Conservation (phyloP, 2,113 vertebrate genomes). For the Leucopsar rothschildi region DNA sequence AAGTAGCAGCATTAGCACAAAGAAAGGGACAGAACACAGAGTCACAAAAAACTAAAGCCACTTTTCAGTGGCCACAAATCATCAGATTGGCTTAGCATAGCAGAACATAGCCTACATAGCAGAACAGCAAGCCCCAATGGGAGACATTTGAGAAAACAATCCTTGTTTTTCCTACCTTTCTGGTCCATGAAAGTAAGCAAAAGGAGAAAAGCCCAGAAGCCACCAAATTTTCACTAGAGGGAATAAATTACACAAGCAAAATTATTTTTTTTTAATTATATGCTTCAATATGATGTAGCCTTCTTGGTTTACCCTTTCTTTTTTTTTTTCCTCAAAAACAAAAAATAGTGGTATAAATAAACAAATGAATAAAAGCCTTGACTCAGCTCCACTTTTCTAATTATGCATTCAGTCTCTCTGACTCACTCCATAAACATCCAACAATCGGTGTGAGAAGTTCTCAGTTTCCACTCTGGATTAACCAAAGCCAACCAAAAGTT, state of each 20-base stretch:
- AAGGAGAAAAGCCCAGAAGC: not conserved
- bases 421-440: not conserved
- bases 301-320: not conserved
- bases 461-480: not conserved
- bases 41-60: not conserved
- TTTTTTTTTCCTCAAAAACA: not conserved
- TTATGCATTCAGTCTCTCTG: not conserved
- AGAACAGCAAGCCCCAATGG: not conserved
- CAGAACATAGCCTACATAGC: not conserved
- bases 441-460: not conserved
- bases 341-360: not conserved
- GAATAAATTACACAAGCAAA: not conserved
- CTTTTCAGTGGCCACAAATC: not conserved
- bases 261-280: not conserved
- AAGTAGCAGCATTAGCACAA: not conserved
- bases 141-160: not conserved
- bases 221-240: not conserved
- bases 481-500: not conserved
- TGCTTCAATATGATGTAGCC: not conserved
- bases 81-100: not conserved
- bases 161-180: not conserved
- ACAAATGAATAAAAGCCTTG: not conserved
- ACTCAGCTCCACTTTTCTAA: not conserved
- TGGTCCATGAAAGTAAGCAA: not conserved
- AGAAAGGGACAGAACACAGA: not conserved